Percentiles rank a stretch among this genome's conserved stretches.
These are phyloP conservation scores for Peromyscus maniculatus DNA, from an alignment of 2,113 vertebrate genomes.

Conservation along the genomic window DNA sequence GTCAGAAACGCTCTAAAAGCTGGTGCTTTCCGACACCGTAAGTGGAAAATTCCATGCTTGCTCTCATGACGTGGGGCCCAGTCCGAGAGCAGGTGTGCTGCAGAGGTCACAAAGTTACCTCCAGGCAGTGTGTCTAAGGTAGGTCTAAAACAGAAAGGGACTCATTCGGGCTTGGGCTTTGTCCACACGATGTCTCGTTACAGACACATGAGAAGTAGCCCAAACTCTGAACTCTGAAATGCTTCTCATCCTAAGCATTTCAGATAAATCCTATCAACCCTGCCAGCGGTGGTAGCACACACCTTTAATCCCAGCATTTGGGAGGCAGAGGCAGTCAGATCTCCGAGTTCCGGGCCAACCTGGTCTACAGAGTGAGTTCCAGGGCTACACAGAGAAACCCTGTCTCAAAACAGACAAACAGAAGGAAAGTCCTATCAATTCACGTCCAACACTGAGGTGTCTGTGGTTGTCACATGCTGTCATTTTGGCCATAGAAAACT, in stretches of 20 bases:
- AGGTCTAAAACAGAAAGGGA: background rate
- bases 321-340: background rate
- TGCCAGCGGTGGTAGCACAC: background rate
- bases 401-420: background rate
- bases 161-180: background rate
- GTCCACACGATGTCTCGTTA: background rate
- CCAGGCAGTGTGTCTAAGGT: background rate
- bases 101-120: background rate
- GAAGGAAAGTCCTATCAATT: background rate
- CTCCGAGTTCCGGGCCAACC: background rate
- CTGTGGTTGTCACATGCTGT: rapidly evolving
- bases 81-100: background rate
- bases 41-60: constrained; percentile 23
- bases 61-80: background rate
- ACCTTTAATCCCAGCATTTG: background rate
- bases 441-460: rapidly evolving
- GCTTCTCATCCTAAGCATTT: background rate
- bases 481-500: background rate
- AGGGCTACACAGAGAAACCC: background rate
- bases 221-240: background rate
- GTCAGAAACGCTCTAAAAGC: background rate
- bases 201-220: background rate
- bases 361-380: background rate
- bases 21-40: background rate
- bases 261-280: background rate